Evolutionary conservation across 2,113 vertebrate genomes (phyloP).

Genomic region (Circaetus cinerascens): DNA sequence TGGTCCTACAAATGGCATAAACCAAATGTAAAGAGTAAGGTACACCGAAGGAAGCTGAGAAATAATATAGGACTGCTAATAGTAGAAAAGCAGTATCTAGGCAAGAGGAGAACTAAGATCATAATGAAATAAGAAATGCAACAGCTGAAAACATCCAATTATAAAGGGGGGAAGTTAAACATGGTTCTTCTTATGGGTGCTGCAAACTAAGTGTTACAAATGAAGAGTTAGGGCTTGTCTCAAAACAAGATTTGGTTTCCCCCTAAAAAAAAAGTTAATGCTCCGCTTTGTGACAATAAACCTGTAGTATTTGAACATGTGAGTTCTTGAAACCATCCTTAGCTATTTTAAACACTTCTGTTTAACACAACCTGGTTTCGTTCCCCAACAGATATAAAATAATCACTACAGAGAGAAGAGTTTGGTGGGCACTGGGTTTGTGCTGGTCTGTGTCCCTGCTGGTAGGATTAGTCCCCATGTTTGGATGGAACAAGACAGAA

Average conservation of each 20-base stretch:
- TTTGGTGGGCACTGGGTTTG: slow-evolving; percentile 78
- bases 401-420: slow-evolving; percentile 80
- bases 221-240: background rate
- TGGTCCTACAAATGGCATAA: background rate
- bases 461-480: slow-evolving; percentile 83
- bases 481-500: slow-evolving; percentile 79
- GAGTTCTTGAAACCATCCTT: background rate
- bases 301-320: rapidly evolving
- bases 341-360: background rate
- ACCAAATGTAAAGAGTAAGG: background rate
- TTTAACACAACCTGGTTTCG: background rate
- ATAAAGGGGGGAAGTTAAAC: background rate
- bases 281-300: background rate
- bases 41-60: background rate
- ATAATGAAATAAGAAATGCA: background rate
- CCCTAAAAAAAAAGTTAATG: background rate
- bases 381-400: slow-evolving; percentile 79
- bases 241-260: background rate
- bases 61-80: background rate
- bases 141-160: background rate
- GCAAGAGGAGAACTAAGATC: background rate
- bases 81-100: background rate
- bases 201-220: background rate
- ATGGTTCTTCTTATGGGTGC: background rate
- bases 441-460: slow-evolving; percentile 87